Evolutionary conservation across 1,140 invertebrate species (phyloP).

Genomic region (Zophobas morio): DNA sequence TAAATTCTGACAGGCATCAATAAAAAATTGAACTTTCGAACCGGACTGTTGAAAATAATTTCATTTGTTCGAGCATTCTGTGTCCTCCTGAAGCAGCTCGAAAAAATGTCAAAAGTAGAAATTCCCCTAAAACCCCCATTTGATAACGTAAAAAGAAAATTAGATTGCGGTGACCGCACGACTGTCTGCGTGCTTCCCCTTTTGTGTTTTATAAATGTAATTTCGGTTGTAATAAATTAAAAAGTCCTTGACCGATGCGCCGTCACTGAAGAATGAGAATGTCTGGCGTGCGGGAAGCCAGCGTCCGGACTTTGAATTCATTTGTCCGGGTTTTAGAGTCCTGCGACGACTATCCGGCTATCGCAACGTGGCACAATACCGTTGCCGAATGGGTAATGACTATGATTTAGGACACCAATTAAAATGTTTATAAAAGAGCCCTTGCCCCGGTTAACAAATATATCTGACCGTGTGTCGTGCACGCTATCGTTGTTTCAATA

Average conservation of each 20-base stretch:
- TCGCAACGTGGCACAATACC: conserved; percentile 44
- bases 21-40: too few species aligned
- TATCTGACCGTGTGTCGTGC: conserved; percentile 53
- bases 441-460: conserved; percentile 58
- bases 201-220: conserved; percentile 41
- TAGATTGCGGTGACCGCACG: conserved; percentile 23
- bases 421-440: conserved; percentile 60
- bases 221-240: conserved; percentile 43
- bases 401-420: conserved; percentile 61
- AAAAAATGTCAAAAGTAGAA: conserved; percentile 1
- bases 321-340: conserved; percentile 33
- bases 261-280: conserved; percentile 42
- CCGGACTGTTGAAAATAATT: background rate
- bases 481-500: conserved; percentile 51
- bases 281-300: conserved; percentile 23
- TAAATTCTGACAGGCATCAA: too few species aligned
- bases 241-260: conserved; percentile 41
- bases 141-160: conserved; percentile 23
- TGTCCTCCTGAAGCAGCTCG: too few species aligned
- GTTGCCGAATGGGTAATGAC: conserved; percentile 58
- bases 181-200: conserved; percentile 13
- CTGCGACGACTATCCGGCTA: conserved; percentile 35
- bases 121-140: background rate
- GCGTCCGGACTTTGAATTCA: conserved; percentile 43
- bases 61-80: too few species aligned